Evolutionary conservation across 2,113 vertebrate genomes (phyloP), one percentile per base, ranked within the genome.

Genomic region (Agapornis roseicollis): DNA sequence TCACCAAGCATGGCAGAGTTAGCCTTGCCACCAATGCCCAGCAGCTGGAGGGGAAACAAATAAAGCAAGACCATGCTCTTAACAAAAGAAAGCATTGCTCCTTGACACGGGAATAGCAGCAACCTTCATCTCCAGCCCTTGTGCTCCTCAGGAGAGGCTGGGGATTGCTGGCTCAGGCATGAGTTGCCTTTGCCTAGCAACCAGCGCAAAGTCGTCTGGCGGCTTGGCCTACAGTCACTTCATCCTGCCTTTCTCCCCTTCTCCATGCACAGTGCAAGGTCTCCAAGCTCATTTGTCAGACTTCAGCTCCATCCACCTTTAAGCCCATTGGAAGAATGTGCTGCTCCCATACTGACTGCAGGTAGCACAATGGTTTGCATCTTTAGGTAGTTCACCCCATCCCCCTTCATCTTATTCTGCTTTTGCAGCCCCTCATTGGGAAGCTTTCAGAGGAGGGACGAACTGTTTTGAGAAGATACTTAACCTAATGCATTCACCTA

Each of bases 151-250:
- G 47, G 68, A 94, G 80, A 68, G 41, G 42, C 65, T 90, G 46
- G 28, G 80, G 60, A 79, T 61, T 90, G 76, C 85, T 93, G 68
- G 82, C 83, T 96, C 77, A 86, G 47, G 64, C 52, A 41, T 2
- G 4, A 93, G 88, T 81, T 93, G 42, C 42, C 35, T 95, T 93
- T 93, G 93, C 90, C 94, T 94, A 94, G 92, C 93, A 96, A 94
- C 90, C 28, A 1, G 64, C 3, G 2, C 56, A 74, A 86, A 86
- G 80, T 90, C 2, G 29, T 83, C 93, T 86, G 88, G 68, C 82
- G 90, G 82, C 47, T 64, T 68, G 76, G 88, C 85, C 90, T 66
- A 13, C 42, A 47, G 76, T 84, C 3, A 0, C 55, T 91, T 50
- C 61, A 29, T 80, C 46, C 55, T 2, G 0, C 64, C 53, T 94